phyloP scores from a whole-genome alignment of 2,888 invertebrate species.

The Microchrysa polita region DNA sequence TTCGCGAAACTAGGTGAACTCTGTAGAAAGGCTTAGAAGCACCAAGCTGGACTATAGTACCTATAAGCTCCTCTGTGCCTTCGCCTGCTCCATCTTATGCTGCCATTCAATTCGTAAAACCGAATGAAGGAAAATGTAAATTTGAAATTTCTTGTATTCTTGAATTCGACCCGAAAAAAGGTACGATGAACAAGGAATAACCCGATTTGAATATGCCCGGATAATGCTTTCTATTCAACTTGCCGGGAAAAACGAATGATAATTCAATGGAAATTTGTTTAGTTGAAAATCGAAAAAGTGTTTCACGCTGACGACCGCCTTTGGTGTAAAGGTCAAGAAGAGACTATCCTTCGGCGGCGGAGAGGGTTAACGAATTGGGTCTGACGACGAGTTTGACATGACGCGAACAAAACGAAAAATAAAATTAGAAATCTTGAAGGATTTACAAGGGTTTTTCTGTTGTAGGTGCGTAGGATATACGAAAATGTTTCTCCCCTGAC shows the following conservation, averaged over 20 bases:
- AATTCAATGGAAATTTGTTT: slow-evolving; percentile 43
- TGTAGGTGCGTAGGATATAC: background rate
- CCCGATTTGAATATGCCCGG: background rate
- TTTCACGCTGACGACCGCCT: background rate
- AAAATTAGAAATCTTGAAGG: slow-evolving; percentile 21
- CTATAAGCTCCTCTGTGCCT: background rate
- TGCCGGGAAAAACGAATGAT: slow-evolving; percentile 30
- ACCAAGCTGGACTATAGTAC: background rate
- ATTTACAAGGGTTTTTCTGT: background rate
- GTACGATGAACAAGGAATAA: background rate
- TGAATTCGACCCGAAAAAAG: background rate
- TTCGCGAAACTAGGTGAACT: background rate
- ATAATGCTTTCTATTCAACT: background rate
- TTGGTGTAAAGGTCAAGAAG: no score
- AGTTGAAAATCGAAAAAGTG: slow-evolving; percentile 26
- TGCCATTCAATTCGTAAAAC: slow-evolving; percentile 3
- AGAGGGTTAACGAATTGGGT: no score
- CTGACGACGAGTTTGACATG: background rate
- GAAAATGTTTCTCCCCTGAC: background rate
- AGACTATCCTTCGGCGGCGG: no score
- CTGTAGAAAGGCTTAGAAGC: background rate
- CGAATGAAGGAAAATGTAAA: slow-evolving; percentile 11
- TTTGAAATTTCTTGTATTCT: slow-evolving; percentile 12
- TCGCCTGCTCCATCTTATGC: no score
- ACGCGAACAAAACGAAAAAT: slow-evolving; percentile 13